Evolutionary conservation across 2,797 vertebrate species (phyloP).

Genomic region (Acanthornis magna): DNA sequence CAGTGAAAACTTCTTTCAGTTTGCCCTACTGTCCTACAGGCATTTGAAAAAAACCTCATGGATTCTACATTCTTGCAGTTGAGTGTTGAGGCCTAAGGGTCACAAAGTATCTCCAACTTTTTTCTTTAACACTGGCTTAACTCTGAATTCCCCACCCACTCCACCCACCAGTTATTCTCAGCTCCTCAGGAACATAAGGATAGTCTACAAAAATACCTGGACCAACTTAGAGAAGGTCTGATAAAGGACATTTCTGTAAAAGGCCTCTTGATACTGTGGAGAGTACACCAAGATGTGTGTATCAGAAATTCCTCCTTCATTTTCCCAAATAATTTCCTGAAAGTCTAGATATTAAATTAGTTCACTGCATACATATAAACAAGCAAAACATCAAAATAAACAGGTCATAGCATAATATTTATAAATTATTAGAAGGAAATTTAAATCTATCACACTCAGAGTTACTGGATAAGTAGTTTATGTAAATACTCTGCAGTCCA

Average conservation of each 20-base stretch:
- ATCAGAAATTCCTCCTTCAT: not conserved
- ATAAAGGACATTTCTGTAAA: not conserved
- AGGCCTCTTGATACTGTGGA: not conserved
- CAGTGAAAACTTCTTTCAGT: not conserved
- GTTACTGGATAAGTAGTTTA: not conserved
- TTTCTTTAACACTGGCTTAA: not conserved
- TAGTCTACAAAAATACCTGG: not conserved
- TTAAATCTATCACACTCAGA: not conserved
- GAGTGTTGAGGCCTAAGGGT: not conserved
- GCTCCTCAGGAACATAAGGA: not conserved
- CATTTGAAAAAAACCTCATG: not conserved
- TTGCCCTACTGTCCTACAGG: not conserved
- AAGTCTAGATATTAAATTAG: not conserved
- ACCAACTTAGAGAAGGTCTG: not conserved
- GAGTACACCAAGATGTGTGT: fast-evolving
- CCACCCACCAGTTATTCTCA: not conserved
- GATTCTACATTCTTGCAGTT: not conserved
- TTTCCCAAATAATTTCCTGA: not conserved
- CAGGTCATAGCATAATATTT: not conserved
- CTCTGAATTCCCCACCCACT: not conserved
- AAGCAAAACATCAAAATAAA: not conserved
- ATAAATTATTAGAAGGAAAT: not conserved
- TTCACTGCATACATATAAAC: not conserved
- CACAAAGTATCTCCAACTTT: not conserved
- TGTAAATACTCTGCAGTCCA: not conserved